Evolutionary conservation across 2,888 invertebrate species (phyloP).

Genomic region (Caenorhabditis afra): DNA sequence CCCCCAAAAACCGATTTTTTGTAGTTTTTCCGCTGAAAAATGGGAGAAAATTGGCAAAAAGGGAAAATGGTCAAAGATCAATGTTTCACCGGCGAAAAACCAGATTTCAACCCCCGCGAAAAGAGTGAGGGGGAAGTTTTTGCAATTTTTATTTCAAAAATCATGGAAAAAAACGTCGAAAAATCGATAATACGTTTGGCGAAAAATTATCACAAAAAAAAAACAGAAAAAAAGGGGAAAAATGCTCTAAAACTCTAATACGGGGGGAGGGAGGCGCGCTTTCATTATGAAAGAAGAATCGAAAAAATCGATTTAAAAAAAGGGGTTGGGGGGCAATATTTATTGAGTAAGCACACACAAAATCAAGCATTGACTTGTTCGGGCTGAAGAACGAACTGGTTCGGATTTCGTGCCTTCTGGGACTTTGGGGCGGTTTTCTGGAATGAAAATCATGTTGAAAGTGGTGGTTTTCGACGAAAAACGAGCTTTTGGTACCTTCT

Average conservation of each 20-base stretch:
- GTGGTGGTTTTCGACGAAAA: no score
- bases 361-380: constrained; percentile 45
- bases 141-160: constrained; percentile 1
- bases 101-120: no score
- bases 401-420: constrained; percentile 20
- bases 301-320: not conserved
- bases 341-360: not conserved
- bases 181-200: constrained; percentile 2
- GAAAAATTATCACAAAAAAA: constrained; percentile 40
- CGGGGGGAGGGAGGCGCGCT: no score
- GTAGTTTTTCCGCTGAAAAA: constrained; percentile 4
- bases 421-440: constrained; percentile 18
- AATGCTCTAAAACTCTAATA: constrained; percentile 45
- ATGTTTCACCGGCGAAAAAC: not conserved
- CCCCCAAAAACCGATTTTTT: not conserved
- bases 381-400: constrained; percentile 31
- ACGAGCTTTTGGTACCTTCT: not conserved
- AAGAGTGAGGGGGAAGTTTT: not conserved
- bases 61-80: not conserved
- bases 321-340: no score
- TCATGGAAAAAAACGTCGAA: constrained; percentile 17
- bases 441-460: not conserved
- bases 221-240: constrained; percentile 18
- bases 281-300: constrained; percentile 44
- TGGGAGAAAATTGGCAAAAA: no score